Conservation (phyloP, 2,113 vertebrate species). For the Merops nubicus region DNA sequence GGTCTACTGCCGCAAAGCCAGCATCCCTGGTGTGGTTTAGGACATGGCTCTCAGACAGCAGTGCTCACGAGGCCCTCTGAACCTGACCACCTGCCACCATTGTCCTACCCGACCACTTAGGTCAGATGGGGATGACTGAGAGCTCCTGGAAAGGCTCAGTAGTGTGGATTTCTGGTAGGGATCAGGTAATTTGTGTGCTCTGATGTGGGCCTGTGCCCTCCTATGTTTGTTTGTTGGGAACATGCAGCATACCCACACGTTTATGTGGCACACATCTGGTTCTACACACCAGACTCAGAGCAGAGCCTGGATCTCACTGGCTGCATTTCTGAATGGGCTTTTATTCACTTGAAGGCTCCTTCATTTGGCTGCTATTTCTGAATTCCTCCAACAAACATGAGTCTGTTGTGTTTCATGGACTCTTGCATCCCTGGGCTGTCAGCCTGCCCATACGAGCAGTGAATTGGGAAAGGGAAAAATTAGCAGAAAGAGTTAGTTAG, state of each 20-base stretch:
- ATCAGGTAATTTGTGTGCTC: background rate
- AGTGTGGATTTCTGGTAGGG: background rate
- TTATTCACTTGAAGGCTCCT: background rate
- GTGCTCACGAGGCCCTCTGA: background rate
- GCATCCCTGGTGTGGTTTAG: accelerated
- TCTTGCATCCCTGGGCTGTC: background rate
- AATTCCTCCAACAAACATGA: background rate
- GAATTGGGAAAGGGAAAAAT: background rate
- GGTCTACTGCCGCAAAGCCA: background rate
- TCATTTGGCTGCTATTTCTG: background rate
- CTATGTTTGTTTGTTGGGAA: background rate
- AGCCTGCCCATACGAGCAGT: background rate
- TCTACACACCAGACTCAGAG: background rate
- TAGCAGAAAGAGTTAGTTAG: background rate
- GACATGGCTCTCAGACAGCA: background rate
- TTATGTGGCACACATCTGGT: background rate
- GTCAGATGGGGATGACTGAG: background rate
- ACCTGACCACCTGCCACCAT: background rate
- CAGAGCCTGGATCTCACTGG: background rate
- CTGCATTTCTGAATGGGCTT: background rate
- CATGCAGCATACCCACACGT: background rate
- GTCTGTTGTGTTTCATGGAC: background rate
- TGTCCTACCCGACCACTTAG: background rate
- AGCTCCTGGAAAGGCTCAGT: background rate
- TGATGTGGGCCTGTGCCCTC: background rate